Base-by-base conservation (phyloP, 2,113 vertebrate species). In the Plecotus auritus region DNA sequence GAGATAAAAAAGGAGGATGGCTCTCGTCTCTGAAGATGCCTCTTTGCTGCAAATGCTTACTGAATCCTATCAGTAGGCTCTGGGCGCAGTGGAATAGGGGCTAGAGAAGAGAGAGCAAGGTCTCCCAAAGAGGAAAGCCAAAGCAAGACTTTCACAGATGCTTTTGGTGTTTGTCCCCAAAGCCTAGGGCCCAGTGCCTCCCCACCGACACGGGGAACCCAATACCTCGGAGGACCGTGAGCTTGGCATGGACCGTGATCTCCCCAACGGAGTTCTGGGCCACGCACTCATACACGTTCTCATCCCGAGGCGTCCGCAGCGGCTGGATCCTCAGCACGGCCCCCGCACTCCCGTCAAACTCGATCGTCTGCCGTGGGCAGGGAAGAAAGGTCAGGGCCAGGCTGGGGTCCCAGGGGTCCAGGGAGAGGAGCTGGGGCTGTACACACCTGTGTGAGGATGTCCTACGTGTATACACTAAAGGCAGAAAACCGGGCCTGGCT, bases 281-380 rank as follows among this genome's bases (percentile, higher is more conserved):
- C 64, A 99, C 99, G 0, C 99, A 99, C 89, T 99, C 99, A 0
- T 99, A 99, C 91, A 99, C 99, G 90, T 99, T 99, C 98, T 99
- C 99, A 0, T 99, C 99, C 3, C 99, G 99, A 3, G 99, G 99
- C 0, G 99, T 99, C 73, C 99, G 98, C 4, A 99, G 99, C 1
- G 99, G 99, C 98, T 99, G 99, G 98, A 99, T 99, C 95, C 99
- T 98, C 89, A 99, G 95, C 1, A 99, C 99, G 0, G 99, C 99
- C 0, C 99, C 99, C 0, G 99, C 99, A 0, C 99, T 99, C 95
- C 99, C 99, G 13, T 99, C 99, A 89, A 99, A 99, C 90, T 99
- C 99, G 6, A 99, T 99, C 0, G 99, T 99, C 99, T 99, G 98
- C 0, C 1, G 0, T 0, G 30, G 42, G 73, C 2, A 22, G 37